These are phyloP conservation scores for Stratiolaelaps scimitus DNA, from an alignment of 1,140 invertebrate species.

Conservation along the genomic window DNA sequence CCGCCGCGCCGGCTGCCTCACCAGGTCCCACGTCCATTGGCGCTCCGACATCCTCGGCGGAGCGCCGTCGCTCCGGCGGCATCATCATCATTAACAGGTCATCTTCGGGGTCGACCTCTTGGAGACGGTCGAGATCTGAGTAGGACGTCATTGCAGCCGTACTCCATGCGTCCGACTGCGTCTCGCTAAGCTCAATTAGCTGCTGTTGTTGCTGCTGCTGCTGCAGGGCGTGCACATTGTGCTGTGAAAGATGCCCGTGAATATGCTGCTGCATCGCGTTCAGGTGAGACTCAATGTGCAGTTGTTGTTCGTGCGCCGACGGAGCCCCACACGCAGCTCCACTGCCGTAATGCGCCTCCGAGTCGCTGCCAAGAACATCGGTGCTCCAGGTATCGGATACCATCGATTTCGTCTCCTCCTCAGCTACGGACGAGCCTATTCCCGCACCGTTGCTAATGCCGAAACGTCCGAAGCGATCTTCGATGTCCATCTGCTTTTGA, in stretches of 20 bases:
- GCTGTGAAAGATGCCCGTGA: slow-evolving; percentile 22
- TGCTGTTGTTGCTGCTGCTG: slow-evolving; percentile 17
- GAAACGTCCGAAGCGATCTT: slow-evolving; percentile 98
- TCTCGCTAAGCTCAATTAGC: slow-evolving; percentile 61
- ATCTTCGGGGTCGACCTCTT: slow-evolving; percentile 70
- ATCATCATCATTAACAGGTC: slow-evolving; percentile 2
- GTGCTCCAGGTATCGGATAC: slow-evolving; percentile 96
- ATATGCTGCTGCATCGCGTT: slow-evolving; percentile 24
- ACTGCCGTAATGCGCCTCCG: slow-evolving; percentile 55
- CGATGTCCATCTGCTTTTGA: slow-evolving; percentile 55
- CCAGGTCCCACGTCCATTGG: slow-evolving; percentile 40
- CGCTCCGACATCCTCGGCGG: slow-evolving; percentile 28
- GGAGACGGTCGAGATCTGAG: slow-evolving; percentile 63
- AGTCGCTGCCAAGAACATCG: slow-evolving; percentile 85
- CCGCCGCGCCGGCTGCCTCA: slow-evolving; percentile 29
- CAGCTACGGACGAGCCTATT: slow-evolving; percentile 38
- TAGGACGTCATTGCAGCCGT: slow-evolving; percentile 90
- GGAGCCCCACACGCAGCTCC: slow-evolving; percentile 40
- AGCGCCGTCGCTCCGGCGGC: background rate
- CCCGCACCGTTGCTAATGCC: slow-evolving; percentile 77
- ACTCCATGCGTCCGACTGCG: slow-evolving; percentile 90
- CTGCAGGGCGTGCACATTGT: background rate
- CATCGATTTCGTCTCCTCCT: slow-evolving; percentile 81
- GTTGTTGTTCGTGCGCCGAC: slow-evolving; percentile 35
- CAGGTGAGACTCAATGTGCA: slow-evolving; percentile 10